These are phyloP conservation scores for Ianthella basta DNA, from an alignment of 37 sponge, comb jelly and placozoan genomes.

Conservation along the genomic window DNA sequence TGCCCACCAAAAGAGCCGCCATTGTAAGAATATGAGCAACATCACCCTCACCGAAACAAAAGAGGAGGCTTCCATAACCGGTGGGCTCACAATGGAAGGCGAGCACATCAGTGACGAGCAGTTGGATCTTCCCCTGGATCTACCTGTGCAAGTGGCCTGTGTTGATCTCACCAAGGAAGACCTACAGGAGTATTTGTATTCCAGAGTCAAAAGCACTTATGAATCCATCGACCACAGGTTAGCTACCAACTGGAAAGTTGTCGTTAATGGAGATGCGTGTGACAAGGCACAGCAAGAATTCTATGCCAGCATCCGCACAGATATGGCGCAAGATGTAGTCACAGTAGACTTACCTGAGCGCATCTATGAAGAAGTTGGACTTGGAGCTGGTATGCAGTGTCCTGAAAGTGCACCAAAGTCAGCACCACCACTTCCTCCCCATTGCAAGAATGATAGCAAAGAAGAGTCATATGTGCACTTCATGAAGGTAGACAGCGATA, in stretches of 20 bases:
- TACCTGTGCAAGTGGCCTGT: background rate
- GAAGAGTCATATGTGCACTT: background rate
- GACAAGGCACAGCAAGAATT: constrained; percentile 12
- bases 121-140: constrained; percentile 11
- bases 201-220: background rate
- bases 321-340: background rate
- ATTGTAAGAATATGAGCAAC: background rate
- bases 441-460: background rate
- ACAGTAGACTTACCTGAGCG: constrained; percentile 1
- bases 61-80: constrained; percentile 7
- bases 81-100: constrained; percentile 1
- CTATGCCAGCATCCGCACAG: background rate
- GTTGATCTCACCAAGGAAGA: background rate
- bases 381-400: too few species aligned
- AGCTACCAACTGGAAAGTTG: background rate
- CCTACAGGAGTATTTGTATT: background rate
- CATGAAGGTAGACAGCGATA: background rate
- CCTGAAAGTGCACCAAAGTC: background rate
- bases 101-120: background rate
- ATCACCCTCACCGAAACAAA: background rate
- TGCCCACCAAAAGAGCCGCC: background rate
- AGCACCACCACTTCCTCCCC: constrained; percentile 13
- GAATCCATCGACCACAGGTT: background rate
- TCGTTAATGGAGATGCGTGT: background rate
- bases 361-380: constrained; percentile 13